These are phyloP conservation scores for Tenodera sinensis DNA, from an alignment of 2,888 invertebrate species.

Conservation along the genomic window DNA sequence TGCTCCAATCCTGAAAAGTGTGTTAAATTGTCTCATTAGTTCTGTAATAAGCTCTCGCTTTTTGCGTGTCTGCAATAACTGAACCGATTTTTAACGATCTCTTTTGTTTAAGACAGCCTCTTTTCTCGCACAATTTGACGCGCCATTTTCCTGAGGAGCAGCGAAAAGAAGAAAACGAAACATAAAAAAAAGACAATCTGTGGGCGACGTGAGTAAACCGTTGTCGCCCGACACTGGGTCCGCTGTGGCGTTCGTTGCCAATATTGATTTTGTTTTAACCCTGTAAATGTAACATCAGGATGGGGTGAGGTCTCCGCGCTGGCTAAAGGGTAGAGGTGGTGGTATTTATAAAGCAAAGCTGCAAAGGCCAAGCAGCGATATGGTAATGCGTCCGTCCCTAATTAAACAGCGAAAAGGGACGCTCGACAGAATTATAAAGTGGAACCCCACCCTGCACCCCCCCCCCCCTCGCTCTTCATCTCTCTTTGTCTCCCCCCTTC, in stretches of 20 bases:
- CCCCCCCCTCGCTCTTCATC: neutral
- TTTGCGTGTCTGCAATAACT: neutral
- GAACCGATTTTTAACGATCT: neutral
- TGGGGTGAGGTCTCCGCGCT: neutral
- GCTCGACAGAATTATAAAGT: constrained; percentile 31
- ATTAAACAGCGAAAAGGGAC: constrained; percentile 31
- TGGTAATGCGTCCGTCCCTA: constrained; percentile 32
- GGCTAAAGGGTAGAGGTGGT: constrained; percentile 25
- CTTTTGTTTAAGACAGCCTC: neutral
- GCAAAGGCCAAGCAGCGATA: constrained; percentile 32
- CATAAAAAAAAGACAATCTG: neutral
- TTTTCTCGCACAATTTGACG: too few species aligned
- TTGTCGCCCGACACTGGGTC: neutral
- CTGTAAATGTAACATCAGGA: constrained; percentile 27
- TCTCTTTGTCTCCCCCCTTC: neutral
- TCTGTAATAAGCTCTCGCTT: neutral
- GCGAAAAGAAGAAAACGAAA: neutral
- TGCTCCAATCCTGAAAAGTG: neutral
- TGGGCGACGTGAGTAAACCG: neutral
- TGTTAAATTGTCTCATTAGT: neutral
- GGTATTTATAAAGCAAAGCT: constrained; percentile 30
- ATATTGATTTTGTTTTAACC: constrained; percentile 31
- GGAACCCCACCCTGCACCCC: constrained; percentile 15
- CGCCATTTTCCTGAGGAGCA: neutral
- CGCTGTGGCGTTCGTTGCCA: constrained; percentile 4